Evolutionary conservation across 2,888 invertebrate genomes (phyloP).

Genomic region (Choristoneura rosaceana): DNA sequence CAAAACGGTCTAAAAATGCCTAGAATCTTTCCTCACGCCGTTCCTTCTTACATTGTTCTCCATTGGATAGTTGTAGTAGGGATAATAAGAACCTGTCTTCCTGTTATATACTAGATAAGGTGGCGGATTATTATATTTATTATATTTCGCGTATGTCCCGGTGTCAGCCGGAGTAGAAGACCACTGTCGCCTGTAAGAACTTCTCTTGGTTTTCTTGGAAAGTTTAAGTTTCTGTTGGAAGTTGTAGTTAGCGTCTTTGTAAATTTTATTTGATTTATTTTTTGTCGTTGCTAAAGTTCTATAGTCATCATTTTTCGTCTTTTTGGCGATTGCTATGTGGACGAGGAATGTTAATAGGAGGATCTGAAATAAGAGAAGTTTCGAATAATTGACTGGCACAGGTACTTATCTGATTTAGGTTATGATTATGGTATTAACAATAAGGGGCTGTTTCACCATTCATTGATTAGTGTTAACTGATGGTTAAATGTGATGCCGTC

Average conservation of each 20-base stretch:
- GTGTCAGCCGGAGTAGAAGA: slow-evolving; percentile 11
- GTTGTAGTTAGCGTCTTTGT: slow-evolving; percentile 17
- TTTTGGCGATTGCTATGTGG: slow-evolving; percentile 43
- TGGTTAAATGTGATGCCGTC: too few species aligned
- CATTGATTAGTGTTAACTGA: too few species aligned
- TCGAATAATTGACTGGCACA: too few species aligned
- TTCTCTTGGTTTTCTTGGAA: slow-evolving; percentile 54
- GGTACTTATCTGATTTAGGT: too few species aligned
- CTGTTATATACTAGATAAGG: slow-evolving; percentile 75
- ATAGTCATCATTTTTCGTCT: slow-evolving; percentile 27
- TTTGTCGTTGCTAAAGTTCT: slow-evolving; percentile 15
- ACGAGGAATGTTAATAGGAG: slow-evolving; percentile 48
- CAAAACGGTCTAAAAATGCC: background rate
- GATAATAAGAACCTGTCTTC: slow-evolving; percentile 71
- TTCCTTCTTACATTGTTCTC: slow-evolving; percentile 55
- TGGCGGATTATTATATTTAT: slow-evolving; percentile 57
- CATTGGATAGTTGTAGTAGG: slow-evolving; percentile 68
- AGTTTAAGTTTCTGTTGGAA: slow-evolving; percentile 35
- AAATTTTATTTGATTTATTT: slow-evolving; percentile 6
- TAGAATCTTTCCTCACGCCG: slow-evolving; percentile 4
- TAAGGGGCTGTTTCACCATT: too few species aligned
- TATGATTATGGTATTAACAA: too few species aligned
- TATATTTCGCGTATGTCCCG: slow-evolving; percentile 41
- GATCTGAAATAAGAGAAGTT: slow-evolving; percentile 48
- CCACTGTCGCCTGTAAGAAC: slow-evolving; percentile 51